Evolutionary conservation across 1,140 invertebrate species (phyloP).

Genomic region (Cryptotermes secundus): DNA sequence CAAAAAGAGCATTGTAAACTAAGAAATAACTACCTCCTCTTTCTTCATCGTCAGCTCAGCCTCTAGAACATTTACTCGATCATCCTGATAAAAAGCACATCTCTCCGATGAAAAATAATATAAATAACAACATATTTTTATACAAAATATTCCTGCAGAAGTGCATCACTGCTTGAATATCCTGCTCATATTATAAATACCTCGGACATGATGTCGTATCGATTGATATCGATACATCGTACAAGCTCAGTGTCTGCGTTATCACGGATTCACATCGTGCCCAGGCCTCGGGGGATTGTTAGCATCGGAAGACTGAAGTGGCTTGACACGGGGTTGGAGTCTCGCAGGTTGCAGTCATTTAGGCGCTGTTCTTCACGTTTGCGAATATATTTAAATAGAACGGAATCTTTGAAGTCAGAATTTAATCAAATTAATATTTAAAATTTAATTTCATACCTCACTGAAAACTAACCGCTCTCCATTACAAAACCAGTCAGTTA

Average conservation of each 20-base stretch:
- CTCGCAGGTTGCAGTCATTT: neutral
- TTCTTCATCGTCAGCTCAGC: neutral
- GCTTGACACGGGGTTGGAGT: neutral
- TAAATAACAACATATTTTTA: neutral
- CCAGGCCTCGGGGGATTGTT: neutral
- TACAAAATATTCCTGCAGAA: neutral
- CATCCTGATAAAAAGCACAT: neutral
- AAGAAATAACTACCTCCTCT: too few species aligned
- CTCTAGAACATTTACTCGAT: neutral
- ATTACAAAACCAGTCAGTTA: too few species aligned
- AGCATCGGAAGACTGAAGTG: neutral
- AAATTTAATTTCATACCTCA: too few species aligned
- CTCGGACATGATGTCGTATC: neutral
- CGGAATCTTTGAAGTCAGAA: too few species aligned
- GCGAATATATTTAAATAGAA: too few species aligned
- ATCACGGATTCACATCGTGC: neutral
- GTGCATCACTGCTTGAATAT: neutral
- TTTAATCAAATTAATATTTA: too few species aligned
- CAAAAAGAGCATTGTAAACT: too few species aligned
- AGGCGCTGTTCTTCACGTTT: too few species aligned
- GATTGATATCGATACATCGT: neutral
- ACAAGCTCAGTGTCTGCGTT: neutral
- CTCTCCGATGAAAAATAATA: neutral
- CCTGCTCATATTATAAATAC: neutral
- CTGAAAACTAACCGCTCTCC: too few species aligned